Conservation (phyloP, 2,888 invertebrate genomes). For the Endotricha flammealis region DNA sequence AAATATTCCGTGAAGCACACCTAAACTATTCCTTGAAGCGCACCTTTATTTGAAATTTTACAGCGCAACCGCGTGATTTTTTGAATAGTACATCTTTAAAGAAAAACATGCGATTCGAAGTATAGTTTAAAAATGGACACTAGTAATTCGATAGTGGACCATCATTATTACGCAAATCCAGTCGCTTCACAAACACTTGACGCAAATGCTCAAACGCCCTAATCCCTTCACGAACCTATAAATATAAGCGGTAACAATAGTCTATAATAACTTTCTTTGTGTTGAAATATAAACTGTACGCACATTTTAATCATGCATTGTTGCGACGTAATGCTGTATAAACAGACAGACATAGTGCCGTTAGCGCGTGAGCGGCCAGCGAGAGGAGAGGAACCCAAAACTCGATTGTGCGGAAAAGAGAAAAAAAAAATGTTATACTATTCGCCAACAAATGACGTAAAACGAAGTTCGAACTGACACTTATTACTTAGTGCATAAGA, state of each 20-base stretch:
- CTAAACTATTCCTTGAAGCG: no score
- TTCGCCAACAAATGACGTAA: no score
- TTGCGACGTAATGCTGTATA: slow-evolving; percentile 18
- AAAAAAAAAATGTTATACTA: no score
- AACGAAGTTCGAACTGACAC: no score
- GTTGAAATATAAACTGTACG: slow-evolving; percentile 45
- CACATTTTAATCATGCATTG: slow-evolving; percentile 68
- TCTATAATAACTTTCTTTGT: slow-evolving; percentile 64
- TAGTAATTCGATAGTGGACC: background rate
- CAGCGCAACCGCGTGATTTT: no score
- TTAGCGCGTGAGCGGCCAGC: slow-evolving; percentile 6
- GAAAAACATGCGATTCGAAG: no score
- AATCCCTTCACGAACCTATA: slow-evolving; percentile 18
- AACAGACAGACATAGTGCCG: slow-evolving; percentile 4
- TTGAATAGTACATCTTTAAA: no score
- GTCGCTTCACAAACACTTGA: no score
- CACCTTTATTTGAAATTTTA: no score
- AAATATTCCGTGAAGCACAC: no score
- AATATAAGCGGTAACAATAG: slow-evolving; percentile 47
- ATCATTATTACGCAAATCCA: no score
- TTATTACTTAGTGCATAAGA: no score
- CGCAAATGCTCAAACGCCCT: slow-evolving; percentile 14
- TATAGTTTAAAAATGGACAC: background rate
- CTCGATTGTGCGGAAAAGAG: background rate
- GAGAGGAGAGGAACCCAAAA: background rate